Evolutionary conservation across 2,888 invertebrate species (phyloP).

Genomic region (Sussaba pulchella): DNA sequence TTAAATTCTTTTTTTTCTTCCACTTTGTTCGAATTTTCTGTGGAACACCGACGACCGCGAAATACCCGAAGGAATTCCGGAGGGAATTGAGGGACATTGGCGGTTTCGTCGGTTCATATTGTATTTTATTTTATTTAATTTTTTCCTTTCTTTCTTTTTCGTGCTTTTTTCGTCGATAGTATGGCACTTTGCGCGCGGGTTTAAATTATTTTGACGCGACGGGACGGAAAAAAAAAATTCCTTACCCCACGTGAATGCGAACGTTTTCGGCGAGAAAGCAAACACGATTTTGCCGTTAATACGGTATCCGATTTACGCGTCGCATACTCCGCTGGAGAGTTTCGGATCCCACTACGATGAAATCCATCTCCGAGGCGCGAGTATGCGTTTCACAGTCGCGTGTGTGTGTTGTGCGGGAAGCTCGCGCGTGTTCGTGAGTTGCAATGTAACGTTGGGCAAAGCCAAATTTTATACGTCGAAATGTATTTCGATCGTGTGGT

Average conservation of each 20-base stretch:
- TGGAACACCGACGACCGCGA: constrained; percentile 20
- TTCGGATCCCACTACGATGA: constrained; percentile 64
- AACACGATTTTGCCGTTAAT: constrained; percentile 35
- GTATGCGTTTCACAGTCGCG: neutral
- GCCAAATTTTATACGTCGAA: too few relatives aligned
- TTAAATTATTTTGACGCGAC: constrained; percentile 15
- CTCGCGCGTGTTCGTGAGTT: constrained; percentile 18
- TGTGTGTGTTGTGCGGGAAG: neutral
- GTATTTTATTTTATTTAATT: constrained; percentile 10
- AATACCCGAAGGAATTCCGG: constrained; percentile 35
- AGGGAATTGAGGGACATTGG: constrained; percentile 18
- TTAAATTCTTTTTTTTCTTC: neutral
- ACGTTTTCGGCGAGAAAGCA: constrained; percentile 43
- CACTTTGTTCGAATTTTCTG: constrained; percentile 27
- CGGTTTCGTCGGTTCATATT: constrained; percentile 22
- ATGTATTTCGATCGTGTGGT: constrained; percentile 65
- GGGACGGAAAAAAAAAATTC: constrained; percentile 1
- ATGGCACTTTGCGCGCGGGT: neutral
- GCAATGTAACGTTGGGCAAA: constrained; percentile 31
- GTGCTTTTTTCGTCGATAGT: neutral
- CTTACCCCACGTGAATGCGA: neutral
- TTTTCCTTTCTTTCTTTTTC: too few relatives aligned
- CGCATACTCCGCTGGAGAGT: constrained; percentile 51
- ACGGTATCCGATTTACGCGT: constrained; percentile 51
- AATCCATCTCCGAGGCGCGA: constrained; percentile 56